These are phyloP conservation scores for Holcopasites calliopsidis DNA, from an alignment of 1,140 invertebrate species.

Conservation along the genomic window DNA sequence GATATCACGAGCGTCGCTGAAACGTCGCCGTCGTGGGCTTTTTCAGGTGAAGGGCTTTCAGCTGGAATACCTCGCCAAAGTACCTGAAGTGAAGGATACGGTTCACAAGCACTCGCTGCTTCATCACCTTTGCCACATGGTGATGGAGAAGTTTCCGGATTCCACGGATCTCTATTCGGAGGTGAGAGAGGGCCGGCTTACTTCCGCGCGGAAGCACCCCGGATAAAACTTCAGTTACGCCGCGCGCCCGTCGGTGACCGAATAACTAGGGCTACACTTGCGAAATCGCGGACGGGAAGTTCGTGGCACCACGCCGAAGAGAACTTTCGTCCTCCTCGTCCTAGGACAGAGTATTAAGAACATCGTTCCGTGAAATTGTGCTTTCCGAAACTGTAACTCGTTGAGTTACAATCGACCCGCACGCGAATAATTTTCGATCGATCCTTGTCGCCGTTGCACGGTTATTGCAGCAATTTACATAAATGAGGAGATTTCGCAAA, in stretches of 20 bases:
- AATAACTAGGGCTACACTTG: conserved; percentile 34
- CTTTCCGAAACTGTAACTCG: background rate
- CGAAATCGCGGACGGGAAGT: conserved; percentile 15
- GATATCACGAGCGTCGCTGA: conserved; percentile 23
- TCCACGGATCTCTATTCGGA: conserved; percentile 98
- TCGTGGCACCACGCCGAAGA: background rate
- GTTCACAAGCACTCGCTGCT: conserved; percentile 98
- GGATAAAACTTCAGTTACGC: conserved; percentile 47
- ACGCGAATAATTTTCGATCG: background rate
- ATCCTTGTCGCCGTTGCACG: background rate
- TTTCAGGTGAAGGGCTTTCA: conserved; percentile 96
- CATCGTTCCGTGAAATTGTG: conserved; percentile 2
- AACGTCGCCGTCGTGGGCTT: conserved; percentile 29
- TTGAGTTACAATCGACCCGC: background rate
- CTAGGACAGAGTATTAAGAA: conserved; percentile 1
- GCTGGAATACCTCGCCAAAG: conserved; percentile 98
- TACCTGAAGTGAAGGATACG: conserved; percentile 99
- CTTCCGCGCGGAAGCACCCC: conserved; percentile 8
- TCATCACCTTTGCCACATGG: conserved; percentile 98
- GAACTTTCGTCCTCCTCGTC: conserved; percentile 27
- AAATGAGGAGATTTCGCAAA: too few species aligned
- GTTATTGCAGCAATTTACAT: too few species aligned
- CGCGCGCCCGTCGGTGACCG: background rate
- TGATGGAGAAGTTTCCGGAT: conserved; percentile 97
- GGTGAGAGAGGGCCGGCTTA: conserved; percentile 79